These are phyloP conservation scores for Lindbergichthys nudifrons DNA, from an alignment of 2,797 vertebrate species.

Conservation along the genomic window DNA sequence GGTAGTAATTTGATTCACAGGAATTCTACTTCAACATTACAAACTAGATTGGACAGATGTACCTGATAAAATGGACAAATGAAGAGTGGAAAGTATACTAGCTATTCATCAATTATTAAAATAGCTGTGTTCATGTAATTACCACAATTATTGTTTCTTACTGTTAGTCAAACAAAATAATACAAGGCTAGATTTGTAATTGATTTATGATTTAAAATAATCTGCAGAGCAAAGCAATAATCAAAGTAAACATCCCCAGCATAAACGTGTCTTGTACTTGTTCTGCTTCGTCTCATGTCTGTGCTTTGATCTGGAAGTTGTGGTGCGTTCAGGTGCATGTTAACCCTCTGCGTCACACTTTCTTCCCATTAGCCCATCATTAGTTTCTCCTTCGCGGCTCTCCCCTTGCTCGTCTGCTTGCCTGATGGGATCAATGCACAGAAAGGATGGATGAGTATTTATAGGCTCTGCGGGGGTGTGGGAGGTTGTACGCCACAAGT, in stretches of 20 bases:
- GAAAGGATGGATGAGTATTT: slow-evolving; percentile 74
- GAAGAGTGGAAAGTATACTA: background rate
- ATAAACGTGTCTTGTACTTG: background rate
- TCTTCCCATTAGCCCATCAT: slow-evolving; percentile 33
- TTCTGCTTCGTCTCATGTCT: background rate
- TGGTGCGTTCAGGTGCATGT: slow-evolving; percentile 20
- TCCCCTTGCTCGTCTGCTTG: slow-evolving; percentile 17
- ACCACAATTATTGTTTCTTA: background rate
- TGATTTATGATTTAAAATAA: background rate
- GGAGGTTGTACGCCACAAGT: slow-evolving; percentile 67
- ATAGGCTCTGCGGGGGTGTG: slow-evolving; percentile 66
- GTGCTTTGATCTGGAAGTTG: slow-evolving; percentile 13
- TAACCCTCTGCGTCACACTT: slow-evolving; percentile 13
- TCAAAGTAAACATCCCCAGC: background rate
- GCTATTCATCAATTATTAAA: background rate
- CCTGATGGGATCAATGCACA: slow-evolving; percentile 65
- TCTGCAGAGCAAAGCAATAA: background rate
- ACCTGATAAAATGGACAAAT: background rate
- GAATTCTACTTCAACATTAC: no score
- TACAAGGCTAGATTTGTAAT: background rate
- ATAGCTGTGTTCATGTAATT: background rate
- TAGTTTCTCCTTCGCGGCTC: slow-evolving; percentile 13
- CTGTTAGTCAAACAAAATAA: background rate
- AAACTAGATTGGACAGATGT: background rate
- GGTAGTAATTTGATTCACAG: no score